These are phyloP conservation scores for Suncus etruscus DNA, from an alignment of 2,113 vertebrate species.

Conservation along the genomic window DNA sequence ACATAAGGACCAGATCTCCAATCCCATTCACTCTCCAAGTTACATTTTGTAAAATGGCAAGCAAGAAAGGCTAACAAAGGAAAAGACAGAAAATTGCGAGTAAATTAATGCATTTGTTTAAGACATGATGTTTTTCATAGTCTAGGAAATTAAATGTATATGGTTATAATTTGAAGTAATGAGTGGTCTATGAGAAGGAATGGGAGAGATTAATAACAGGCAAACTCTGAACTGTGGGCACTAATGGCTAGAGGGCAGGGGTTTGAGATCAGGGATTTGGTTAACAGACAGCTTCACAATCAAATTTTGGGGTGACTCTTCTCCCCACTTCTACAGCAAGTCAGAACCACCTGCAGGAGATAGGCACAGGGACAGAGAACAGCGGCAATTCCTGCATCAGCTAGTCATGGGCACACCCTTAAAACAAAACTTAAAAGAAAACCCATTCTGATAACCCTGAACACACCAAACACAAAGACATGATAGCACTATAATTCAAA, in stretches of 20 bases:
- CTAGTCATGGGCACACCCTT: background rate
- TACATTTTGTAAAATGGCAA: background rate
- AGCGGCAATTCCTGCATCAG: background rate
- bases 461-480: background rate
- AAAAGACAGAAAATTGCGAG: background rate
- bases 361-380: background rate
- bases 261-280: background rate
- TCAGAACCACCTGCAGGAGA: no score
- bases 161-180: conserved; percentile 5
- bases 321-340: no score
- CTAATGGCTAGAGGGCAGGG: background rate
- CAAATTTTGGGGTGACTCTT: no score
- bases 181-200: background rate
- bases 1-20: background rate
- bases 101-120: background rate
- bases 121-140: background rate
- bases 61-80: background rate
- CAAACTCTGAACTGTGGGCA: background rate
- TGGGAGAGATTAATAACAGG: background rate
- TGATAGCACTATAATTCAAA: no score
- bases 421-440: background rate
- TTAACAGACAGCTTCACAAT: no score
- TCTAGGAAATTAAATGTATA: background rate
- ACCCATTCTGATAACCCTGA: background rate
- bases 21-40: background rate